Conservation (phyloP, 1,140 invertebrate species). For the Drosophila parabipectinata region DNA sequence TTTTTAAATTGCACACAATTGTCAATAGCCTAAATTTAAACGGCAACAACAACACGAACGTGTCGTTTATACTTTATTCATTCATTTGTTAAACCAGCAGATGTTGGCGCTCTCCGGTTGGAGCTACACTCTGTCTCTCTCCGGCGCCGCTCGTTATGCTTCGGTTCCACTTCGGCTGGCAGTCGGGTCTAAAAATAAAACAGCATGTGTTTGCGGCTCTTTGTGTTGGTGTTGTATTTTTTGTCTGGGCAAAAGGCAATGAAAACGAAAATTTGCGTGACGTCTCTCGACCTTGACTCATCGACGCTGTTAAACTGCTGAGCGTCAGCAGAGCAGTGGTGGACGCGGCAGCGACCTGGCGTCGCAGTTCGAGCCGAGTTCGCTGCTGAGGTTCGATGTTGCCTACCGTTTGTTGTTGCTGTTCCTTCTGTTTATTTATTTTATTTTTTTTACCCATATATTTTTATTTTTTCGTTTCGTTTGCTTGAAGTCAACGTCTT, state of each 20-base stretch:
- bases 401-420: slow-evolving; percentile 3
- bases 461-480: slow-evolving; percentile 29
- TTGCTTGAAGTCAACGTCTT: slow-evolving; percentile 53
- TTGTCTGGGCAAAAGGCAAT: slow-evolving; percentile 76
- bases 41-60: slow-evolving; percentile 12
- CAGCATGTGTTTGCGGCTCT: slow-evolving; percentile 39
- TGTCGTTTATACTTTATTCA: slow-evolving; percentile 30
- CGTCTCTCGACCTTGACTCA: slow-evolving; percentile 84
- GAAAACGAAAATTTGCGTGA: slow-evolving; percentile 84
- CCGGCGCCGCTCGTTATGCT: slow-evolving; percentile 20
- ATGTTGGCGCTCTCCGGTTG: slow-evolving; percentile 24
- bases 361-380: slow-evolving; percentile 34
- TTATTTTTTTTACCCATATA: slow-evolving; percentile 13
- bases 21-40: slow-evolving; percentile 17
- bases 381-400: slow-evolving; percentile 17
- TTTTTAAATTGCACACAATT: slow-evolving; percentile 20
- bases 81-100: slow-evolving; percentile 36
- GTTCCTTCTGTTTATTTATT: slow-evolving; percentile 11
- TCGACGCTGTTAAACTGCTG: slow-evolving; percentile 79
- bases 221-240: slow-evolving; percentile 37
- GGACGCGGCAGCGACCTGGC: slow-evolving; percentile 35
- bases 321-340: slow-evolving; percentile 37
- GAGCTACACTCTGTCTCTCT: slow-evolving; percentile 22
- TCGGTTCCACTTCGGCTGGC: slow-evolving; percentile 48
- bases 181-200: slow-evolving; percentile 75